Conservation (phyloP, 2,888 invertebrate species). For the Punctoribates punctum region DNA sequence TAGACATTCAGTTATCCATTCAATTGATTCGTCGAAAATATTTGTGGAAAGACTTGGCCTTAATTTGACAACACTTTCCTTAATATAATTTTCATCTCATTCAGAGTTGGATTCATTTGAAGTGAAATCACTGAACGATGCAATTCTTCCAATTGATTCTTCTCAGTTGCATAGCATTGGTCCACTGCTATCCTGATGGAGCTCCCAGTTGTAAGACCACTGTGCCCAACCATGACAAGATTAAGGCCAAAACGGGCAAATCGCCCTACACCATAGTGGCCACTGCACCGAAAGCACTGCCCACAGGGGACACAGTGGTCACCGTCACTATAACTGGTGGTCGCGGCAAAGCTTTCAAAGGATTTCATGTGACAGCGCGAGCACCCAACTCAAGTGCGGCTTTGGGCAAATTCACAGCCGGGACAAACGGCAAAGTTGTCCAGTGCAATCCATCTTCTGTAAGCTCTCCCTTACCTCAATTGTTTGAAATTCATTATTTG, state of each 20-base stretch:
- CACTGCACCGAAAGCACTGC: slow-evolving; percentile 13
- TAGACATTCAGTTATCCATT: slow-evolving; percentile 12
- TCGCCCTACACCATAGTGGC: slow-evolving; percentile 35
- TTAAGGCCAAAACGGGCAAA: slow-evolving; percentile 31
- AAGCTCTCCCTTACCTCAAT: neutral
- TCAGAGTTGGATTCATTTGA: neutral
- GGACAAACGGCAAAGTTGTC: slow-evolving; percentile 13
- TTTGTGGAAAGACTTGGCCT: slow-evolving; percentile 27
- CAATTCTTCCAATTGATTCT: slow-evolving; percentile 1
- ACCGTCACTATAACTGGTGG: slow-evolving; percentile 38
- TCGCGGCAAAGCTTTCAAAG: slow-evolving; percentile 40
- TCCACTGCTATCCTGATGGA: slow-evolving; percentile 37
- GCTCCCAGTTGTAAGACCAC: slow-evolving; percentile 34
- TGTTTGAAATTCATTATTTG: neutral
- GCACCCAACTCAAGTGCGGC: slow-evolving; percentile 13
- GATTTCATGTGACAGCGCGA: slow-evolving; percentile 43
- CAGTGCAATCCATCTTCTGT: slow-evolving; percentile 32
- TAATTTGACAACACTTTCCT: slow-evolving; percentile 12
- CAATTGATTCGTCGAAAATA: slow-evolving; percentile 20
- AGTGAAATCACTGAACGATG: neutral
- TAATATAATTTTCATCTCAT: neutral
- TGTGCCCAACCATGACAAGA: slow-evolving; percentile 25
- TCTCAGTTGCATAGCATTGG: neutral
- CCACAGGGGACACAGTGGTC: slow-evolving; percentile 20
- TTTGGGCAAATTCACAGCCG: slow-evolving; percentile 41